Evolutionary conservation across 2,888 invertebrate species (phyloP), one percentile per base, ranked within the genome.

Genomic region (Thalpophila matura): DNA sequence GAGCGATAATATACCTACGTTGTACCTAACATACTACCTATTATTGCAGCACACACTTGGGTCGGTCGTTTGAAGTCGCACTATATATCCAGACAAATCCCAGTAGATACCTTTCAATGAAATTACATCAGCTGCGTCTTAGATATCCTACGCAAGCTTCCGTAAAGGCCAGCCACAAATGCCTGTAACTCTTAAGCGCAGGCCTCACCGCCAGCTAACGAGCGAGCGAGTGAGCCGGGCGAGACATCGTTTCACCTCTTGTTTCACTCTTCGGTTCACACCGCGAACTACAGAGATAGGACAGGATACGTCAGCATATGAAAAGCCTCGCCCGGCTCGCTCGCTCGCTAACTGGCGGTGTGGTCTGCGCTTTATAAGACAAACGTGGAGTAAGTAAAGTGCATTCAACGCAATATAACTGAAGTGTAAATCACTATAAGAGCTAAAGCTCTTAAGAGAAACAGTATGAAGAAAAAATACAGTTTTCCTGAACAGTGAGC

Each of bases 361-460:
- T n/a, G n/a, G n/a, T n/a, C n/a, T n/a, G n/a, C n/a, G n/a, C n/a
- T n/a, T n/a, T n/a, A n/a, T n/a, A n/a, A 60, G 29, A 53, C 61
- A 47, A 53, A 66, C 31, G 40, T 18, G 26, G 31, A 33, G 46
- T 31, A 26, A 24, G 35, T 26, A 37, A 65, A 70, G 31, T 60
- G 51, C 35, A 51, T 61, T 70, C 26, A 53, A 53, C 46, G 42
- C 40, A 43, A 61, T 53, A 70, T 70, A 18, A 70, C 62, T 47
- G 29, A 27, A 70, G 46, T 35, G 46, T 66, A 66, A 66, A 66
- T 70, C 71, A 70, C 71, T 43, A 42, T 70, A 53, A 53, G 35
- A 66, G 51, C 45, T 26, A 14, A 2, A 31, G 43, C 38, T 60
- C 18, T 47, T 27, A 29, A 37, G 7, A 16, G 38, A 24, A 47